Evolutionary conservation across 2,797 vertebrate genomes (phyloP).

Genomic region (Molothrus ater): DNA sequence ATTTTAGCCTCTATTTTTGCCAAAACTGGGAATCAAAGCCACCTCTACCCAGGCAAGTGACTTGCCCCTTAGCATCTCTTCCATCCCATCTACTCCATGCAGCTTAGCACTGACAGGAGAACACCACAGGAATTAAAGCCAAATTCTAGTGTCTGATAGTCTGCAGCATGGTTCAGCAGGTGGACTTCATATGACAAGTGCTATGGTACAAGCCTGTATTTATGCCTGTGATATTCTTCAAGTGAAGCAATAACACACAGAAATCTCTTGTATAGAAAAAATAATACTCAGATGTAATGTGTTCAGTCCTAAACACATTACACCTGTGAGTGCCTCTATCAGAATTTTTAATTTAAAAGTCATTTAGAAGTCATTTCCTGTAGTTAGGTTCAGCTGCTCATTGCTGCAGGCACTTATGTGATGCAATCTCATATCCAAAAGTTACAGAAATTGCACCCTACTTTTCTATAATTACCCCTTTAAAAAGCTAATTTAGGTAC

Average conservation of each 20-base stretch:
- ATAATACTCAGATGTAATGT: neutral
- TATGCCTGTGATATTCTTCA: neutral
- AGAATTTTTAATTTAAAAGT: neutral
- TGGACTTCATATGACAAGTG: neutral
- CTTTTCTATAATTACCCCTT: neutral
- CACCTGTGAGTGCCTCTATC: neutral
- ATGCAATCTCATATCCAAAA: neutral
- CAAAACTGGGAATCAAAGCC: neutral
- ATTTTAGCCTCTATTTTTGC: neutral
- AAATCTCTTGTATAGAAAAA: neutral
- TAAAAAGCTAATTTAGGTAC: neutral
- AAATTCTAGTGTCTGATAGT: neutral
- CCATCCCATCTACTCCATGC: neutral
- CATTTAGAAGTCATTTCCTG: neutral
- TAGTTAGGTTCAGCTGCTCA: neutral
- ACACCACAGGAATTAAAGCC: neutral
- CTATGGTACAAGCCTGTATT: neutral
- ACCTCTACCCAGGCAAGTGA: neutral
- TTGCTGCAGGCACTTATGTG: neutral
- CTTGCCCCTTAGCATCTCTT: neutral
- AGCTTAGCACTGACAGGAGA: neutral
- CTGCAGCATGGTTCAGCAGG: neutral
- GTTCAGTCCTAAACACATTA: neutral
- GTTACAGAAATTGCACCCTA: neutral
- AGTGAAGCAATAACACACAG: neutral